Percentiles rank a stretch among this genome's conserved stretches.
phyloP scores from a whole-genome alignment of 2,113 vertebrate species.

The Heteronetta atricapilla region DNA sequence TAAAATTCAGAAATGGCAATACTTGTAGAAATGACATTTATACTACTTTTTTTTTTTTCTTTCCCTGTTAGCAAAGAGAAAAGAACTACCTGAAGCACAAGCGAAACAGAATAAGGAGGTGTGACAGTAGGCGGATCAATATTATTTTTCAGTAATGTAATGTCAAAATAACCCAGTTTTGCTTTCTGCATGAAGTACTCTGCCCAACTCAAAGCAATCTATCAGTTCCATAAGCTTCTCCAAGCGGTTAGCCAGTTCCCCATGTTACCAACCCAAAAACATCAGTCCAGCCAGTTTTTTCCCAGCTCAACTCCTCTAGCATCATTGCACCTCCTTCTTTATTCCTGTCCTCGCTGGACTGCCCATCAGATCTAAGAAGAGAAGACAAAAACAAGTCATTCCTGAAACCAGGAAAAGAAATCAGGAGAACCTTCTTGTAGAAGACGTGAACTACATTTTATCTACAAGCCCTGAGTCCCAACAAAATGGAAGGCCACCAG shows the following conservation, averaged over 20 bases:
- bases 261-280: background rate
- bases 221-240: rapidly evolving
- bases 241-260: background rate
- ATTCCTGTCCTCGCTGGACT: background rate
- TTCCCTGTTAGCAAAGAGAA: background rate
- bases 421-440: background rate
- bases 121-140: background rate
- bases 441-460: background rate
- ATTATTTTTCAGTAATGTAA: background rate
- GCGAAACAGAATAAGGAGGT: background rate
- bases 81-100: background rate
- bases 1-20: background rate
- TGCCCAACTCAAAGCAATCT: background rate
- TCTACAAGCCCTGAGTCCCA: background rate
- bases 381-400: background rate
- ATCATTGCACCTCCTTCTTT: background rate
- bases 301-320: background rate
- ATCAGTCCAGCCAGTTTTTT: background rate
- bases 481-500: background rate
- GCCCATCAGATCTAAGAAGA: background rate
- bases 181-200: background rate
- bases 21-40: background rate
- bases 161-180: background rate
- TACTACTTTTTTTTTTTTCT: background rate
- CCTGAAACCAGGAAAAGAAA: background rate